Evolutionary conservation across 2,113 vertebrate species (phyloP).

Genomic region (Pangasianodon gigas): DNA sequence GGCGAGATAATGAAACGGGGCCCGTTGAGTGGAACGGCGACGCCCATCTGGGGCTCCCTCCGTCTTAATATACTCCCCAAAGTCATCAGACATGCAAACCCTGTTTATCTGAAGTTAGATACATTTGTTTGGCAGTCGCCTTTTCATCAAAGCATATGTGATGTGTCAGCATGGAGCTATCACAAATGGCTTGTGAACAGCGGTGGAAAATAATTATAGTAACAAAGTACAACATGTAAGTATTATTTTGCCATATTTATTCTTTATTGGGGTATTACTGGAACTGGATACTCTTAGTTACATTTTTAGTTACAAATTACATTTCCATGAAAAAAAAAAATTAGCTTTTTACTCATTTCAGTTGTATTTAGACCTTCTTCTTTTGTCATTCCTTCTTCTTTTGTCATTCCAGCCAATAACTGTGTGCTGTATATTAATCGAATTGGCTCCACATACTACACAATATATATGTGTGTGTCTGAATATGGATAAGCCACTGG

Average conservation of each 20-base stretch:
- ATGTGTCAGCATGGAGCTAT: background rate
- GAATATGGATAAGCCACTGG: background rate
- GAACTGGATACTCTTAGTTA: background rate
- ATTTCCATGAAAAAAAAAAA: background rate
- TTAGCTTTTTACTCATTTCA: background rate
- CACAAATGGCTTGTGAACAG: background rate
- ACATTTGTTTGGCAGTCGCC: background rate
- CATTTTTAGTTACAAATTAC: too few relatives aligned
- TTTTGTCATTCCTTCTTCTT: background rate
- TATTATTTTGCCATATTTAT: background rate
- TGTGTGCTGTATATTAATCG: background rate
- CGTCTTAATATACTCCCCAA: constrained; percentile 63
- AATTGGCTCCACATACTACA: background rate
- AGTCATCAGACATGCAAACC: constrained; percentile 39
- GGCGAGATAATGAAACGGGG: constrained; percentile 78
- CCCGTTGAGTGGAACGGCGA: constrained; percentile 71
- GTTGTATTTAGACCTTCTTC: background rate
- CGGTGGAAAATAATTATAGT: background rate
- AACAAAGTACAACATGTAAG: background rate
- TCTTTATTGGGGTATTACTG: background rate
- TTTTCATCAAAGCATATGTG: background rate
- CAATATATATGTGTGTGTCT: background rate
- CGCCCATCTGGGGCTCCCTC: constrained; percentile 71
- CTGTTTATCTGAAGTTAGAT: constrained; percentile 24
- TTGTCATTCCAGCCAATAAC: background rate